Percentiles rank a stretch among this genome's conserved stretches.
Evolutionary conservation across 2,888 invertebrate species (phyloP).

Genomic region (Mimumesa dahlbomi): DNA sequence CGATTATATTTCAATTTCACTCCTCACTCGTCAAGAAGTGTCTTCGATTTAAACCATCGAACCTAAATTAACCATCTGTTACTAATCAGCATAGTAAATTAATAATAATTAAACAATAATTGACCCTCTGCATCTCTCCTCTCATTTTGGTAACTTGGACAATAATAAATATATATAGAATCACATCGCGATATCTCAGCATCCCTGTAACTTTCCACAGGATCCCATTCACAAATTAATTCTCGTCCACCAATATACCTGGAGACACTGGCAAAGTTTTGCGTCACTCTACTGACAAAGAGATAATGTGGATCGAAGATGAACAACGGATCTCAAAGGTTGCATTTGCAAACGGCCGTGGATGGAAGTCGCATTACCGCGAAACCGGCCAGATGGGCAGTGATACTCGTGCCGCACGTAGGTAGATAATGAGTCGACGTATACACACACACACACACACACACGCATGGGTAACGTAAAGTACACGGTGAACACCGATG

Average conservation of each 20-base stretch:
- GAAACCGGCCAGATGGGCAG: conserved; percentile 32
- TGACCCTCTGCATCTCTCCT: too few relatives aligned
- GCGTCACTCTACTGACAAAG: neutral
- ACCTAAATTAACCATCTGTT: too few relatives aligned
- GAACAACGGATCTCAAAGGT: neutral
- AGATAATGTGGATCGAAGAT: neutral
- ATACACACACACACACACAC: conserved; percentile 47
- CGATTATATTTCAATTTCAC: too few relatives aligned
- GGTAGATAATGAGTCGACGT: conserved; percentile 75
- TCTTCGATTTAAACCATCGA: neutral
- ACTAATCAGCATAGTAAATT: too few relatives aligned
- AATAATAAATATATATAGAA: too few relatives aligned
- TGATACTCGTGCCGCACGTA: conserved; percentile 48
- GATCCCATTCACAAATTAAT: neutral
- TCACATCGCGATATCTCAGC: too few relatives aligned
- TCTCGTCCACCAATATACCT: neutral
- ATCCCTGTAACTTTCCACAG: neutral
- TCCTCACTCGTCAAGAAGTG: too few relatives aligned
- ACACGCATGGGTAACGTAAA: conserved; percentile 71
- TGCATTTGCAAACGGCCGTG: conserved; percentile 6
- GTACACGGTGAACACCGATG: conserved; percentile 69
- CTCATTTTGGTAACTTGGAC: too few relatives aligned
- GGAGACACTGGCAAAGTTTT: neutral
- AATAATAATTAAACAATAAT: too few relatives aligned
- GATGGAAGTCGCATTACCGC: conserved; percentile 35